Evolutionary conservation across 2,888 invertebrate genomes (phyloP).

Genomic region (Tetropium fuscum): DNA sequence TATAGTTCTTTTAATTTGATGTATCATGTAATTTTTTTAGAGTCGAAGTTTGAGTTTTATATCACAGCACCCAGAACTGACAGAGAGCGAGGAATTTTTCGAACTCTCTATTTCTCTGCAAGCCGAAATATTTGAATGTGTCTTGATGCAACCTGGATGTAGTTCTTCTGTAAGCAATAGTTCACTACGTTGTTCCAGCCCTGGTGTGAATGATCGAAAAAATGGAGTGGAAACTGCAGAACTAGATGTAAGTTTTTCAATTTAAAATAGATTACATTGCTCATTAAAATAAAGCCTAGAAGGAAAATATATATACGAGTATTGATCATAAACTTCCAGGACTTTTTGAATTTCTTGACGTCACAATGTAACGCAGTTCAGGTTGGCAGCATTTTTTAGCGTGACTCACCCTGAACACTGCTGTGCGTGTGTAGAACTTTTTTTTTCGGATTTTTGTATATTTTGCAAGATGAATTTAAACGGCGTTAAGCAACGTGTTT

Average conservation of each 20-base stretch:
- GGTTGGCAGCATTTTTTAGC: no score
- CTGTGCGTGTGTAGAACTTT: no score
- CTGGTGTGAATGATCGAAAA: conserved; percentile 18
- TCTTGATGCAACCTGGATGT: conserved; percentile 55
- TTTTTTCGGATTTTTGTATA: no score
- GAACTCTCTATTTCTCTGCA: conserved; percentile 71
- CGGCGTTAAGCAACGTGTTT: no score
- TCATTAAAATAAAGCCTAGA: no score
- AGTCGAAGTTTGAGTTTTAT: conserved; percentile 69
- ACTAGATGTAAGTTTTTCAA: conserved; percentile 7
- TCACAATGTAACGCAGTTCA: no score
- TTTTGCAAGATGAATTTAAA: no score
- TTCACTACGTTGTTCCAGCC: conserved; percentile 10
- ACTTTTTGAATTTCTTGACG: no score
- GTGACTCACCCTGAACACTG: no score
- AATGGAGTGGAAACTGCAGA: conserved; percentile 27
- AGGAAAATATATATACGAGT: no score
- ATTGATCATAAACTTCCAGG: no score
- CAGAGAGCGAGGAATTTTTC: conserved; percentile 69
- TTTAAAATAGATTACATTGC: neutral
- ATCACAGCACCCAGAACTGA: conserved; percentile 68
- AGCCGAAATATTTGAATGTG: conserved; percentile 69
- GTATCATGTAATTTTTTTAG: conserved; percentile 61
- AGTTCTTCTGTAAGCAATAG: conserved; percentile 19
- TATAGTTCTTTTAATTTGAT: no score